Evolutionary conservation across 2,797 vertebrate genomes (phyloP), one percentile per base, ranked within the genome.

Genomic region (Picus viridis): DNA sequence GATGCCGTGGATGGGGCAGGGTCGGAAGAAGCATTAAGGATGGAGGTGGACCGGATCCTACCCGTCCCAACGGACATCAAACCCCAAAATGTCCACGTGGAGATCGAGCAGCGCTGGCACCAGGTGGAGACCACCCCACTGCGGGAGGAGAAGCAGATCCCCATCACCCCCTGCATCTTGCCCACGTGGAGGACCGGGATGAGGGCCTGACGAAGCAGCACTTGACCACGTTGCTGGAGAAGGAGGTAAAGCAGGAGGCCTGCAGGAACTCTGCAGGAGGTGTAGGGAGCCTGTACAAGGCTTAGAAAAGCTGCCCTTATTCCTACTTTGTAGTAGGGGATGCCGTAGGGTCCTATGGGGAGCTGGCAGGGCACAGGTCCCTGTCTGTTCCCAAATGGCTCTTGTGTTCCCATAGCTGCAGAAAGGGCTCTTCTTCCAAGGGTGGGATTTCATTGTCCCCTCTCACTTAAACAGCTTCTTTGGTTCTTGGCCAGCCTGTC

Each of bases 81-180:
- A 94, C 90, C 97, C 0, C 97, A 98, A 81, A 98, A 98, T 0
- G 98, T 99, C 57, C 98, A 98, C 0, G 98, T 98, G 83, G 99
- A 99, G 96, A 99, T 99, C 0, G 99, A 99, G 94, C 99, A 99
- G 88, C 98, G 98, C 62, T 99, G 99, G 99, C 99, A 99, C 95
- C 99, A 99, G 92, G 99, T 99, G 93, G 99, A 99, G 97, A 99
- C 98, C 17, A 99, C 98, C 2, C 99, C 99, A 0, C 96, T 99
- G 53, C 98, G 99, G 67, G 99, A 99, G 89, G 99, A 99, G 96
- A 99, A 99, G 92, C 99, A 99, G 96, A 98, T 99, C 88, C 98
- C 99, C 92, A 99, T 99, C 53, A 89, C 97, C 2, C 98, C 8
- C 79, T 98, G 72, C 97, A 98, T 72, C 93, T 97, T 3, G 34